Evolutionary conservation across 92 coral and sea anemone genomes (phyloP).

Genomic region (Micromussa lordhowensis): DNA sequence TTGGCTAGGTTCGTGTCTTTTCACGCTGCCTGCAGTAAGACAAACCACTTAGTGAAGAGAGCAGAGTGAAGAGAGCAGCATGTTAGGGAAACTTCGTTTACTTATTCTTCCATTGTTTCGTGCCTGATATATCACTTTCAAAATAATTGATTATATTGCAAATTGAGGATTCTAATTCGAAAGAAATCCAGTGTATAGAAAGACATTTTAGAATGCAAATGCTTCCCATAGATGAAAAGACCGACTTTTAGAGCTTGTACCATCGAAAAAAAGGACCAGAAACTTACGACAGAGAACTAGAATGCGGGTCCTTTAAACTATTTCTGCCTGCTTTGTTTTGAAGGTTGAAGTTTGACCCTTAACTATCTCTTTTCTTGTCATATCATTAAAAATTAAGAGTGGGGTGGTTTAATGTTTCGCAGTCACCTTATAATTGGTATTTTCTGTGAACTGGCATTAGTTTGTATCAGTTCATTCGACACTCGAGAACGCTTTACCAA

Average conservation of each 20-base stretch:
- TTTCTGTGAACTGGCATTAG: not conserved
- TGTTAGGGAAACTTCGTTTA: not conserved
- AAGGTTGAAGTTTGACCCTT: conserved; percentile 1
- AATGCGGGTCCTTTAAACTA: not conserved
- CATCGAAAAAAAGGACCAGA: not conserved
- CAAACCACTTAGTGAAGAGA: no score
- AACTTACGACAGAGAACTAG: not conserved
- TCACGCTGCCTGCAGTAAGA: not conserved
- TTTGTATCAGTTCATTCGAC: not conserved
- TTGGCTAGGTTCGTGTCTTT: not conserved
- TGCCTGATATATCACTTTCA: no score
- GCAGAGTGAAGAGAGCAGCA: no score
- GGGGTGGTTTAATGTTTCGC: not conserved
- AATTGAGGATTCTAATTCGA: no score
- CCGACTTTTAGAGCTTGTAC: not conserved
- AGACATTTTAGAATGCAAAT: no score
- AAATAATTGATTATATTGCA: no score
- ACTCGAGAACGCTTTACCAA: not conserved
- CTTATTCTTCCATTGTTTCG: no score
- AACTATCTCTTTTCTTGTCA: not conserved
- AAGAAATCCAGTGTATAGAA: no score
- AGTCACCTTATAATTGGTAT: not conserved
- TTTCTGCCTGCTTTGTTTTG: not conserved
- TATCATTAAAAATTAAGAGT: not conserved
- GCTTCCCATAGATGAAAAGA: no score